Evolutionary conservation across 1,140 invertebrate genomes (phyloP), one percentile per base, ranked within the genome.

Genomic region (Lepidurus packardi): DNA sequence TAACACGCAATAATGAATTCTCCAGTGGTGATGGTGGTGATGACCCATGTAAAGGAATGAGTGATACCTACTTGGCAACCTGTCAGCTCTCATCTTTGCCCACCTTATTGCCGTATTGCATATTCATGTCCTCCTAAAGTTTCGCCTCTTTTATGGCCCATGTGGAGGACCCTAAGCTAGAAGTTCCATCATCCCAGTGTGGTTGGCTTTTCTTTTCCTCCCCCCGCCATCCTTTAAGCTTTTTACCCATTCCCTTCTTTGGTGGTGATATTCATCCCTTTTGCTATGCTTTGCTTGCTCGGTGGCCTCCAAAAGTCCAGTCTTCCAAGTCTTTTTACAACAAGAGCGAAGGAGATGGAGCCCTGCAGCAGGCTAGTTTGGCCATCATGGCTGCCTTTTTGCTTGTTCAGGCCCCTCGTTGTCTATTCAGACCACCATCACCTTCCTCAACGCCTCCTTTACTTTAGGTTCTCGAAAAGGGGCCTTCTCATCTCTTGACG

Each of bases 391-490:
- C 53, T 65, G 53, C 53, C 53, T 65, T 65, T 65, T 65, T 65
- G 53, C 53, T 65, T 65, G 53, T 65, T 65, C 53, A 65, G 53
- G 53, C 53, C 53, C 53, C 53, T 65, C 53, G 53, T 65, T 65
- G 53, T 65, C 53, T 65, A 65, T 65, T 65, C 53, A 65, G 53
- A 65, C 53, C 53, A 65, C 53, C 53, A 65, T 65, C 53, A 65
- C 53, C 53, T 65, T 65, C 34, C 34, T 34, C 53, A 65, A 65
- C 53, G 53, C 53, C 53, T 65, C 53, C 53, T 65, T 65, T 65
- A 65, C 53, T 65, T 65, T n/a, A 65, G 21, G 53, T 13, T 65
- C 34, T 65, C 53, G 13, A 65, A 65, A 65, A 65, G 53, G 34
- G 53, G 16, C 53, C 53, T 65, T 65, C 53, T 65, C 53, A 65